These are phyloP conservation scores for Apamea sordens DNA, from an alignment of 2,888 invertebrate species.

Conservation along the genomic window DNA sequence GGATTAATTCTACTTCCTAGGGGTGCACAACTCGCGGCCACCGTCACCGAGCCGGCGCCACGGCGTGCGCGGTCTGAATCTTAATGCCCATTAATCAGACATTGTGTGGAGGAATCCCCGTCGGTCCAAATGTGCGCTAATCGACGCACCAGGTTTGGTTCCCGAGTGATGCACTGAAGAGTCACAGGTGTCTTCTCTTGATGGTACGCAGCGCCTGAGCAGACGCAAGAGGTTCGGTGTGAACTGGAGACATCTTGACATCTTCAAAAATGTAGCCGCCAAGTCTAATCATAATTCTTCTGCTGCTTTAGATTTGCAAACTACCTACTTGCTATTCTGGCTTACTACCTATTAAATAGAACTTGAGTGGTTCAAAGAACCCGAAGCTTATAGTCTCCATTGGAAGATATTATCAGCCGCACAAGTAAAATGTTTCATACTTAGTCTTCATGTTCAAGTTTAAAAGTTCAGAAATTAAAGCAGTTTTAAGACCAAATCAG, in stretches of 20 bases:
- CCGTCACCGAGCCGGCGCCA: constrained; percentile 67
- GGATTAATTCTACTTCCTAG: background rate
- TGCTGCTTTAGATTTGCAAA: background rate
- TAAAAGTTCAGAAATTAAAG: constrained; percentile 11
- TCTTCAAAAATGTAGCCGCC: background rate
- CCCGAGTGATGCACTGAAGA: constrained; percentile 13
- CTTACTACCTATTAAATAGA: background rate
- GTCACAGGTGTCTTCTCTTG: constrained; percentile 15
- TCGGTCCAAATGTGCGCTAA: constrained; percentile 54
- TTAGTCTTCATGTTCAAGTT: background rate
- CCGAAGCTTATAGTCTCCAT: too few relatives aligned
- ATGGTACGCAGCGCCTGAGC: background rate
- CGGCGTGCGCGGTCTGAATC: constrained; percentile 71
- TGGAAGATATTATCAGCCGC: background rate
- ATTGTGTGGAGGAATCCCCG: constrained; percentile 68
- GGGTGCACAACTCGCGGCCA: constrained; percentile 62
- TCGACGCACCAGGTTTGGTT: constrained; percentile 50
- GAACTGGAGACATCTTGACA: background rate
- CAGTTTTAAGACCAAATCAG: constrained; percentile 40
- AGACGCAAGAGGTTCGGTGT: background rate
- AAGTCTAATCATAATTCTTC: background rate
- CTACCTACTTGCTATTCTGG: background rate
- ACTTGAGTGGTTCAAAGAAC: background rate
- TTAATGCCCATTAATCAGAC: constrained; percentile 77
- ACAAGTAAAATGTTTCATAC: background rate